Percentiles rank a stretch among this genome's conserved stretches.
Evolutionary conservation across 2,888 invertebrate genomes (phyloP).

Genomic region (Nomada fucata): DNA sequence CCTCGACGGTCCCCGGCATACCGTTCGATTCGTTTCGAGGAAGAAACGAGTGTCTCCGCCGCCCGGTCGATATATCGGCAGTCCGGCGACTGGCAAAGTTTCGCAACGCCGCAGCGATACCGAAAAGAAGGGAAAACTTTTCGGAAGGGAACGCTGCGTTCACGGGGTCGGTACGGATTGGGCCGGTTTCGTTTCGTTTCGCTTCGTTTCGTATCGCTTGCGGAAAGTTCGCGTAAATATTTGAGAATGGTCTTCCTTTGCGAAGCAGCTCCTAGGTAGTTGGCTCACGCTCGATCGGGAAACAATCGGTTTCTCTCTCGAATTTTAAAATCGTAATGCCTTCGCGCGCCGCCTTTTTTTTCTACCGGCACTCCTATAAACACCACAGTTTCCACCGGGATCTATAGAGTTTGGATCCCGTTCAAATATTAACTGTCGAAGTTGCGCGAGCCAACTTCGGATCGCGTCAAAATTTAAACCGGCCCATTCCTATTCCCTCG

Average conservation of each 20-base stretch:
- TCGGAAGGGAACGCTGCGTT: conserved; percentile 8
- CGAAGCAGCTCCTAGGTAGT: conserved; percentile 36
- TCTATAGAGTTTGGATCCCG: conserved; percentile 24
- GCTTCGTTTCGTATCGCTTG: conserved; percentile 46
- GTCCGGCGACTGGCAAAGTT: conserved; percentile 6
- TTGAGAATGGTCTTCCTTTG: conserved; percentile 59
- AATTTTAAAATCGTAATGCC: conserved; percentile 68
- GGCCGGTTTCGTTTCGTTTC: conserved; percentile 40
- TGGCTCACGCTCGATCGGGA: conserved; percentile 53
- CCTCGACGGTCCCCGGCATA: not conserved
- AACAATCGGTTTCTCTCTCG: conserved; percentile 65
- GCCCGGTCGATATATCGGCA: conserved; percentile 3
- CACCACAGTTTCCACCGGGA: conserved; percentile 13
- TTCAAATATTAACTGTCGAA: conserved; percentile 55
- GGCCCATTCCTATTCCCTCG: conserved; percentile 4
- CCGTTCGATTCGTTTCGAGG: not conserved
- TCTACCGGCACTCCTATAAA: conserved; percentile 3
- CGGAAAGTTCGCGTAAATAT: conserved; percentile 62
- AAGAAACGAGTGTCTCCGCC: not conserved
- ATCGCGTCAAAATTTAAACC: conserved; percentile 55
- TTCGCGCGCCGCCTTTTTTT: conserved; percentile 22
- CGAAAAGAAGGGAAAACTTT: not conserved
- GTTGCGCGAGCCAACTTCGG: conserved; percentile 5
- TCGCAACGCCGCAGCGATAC: not conserved
- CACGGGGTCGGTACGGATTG: conserved; percentile 22